Conservation (phyloP, 2,888 invertebrate species). For the Dynastes tityus region DNA sequence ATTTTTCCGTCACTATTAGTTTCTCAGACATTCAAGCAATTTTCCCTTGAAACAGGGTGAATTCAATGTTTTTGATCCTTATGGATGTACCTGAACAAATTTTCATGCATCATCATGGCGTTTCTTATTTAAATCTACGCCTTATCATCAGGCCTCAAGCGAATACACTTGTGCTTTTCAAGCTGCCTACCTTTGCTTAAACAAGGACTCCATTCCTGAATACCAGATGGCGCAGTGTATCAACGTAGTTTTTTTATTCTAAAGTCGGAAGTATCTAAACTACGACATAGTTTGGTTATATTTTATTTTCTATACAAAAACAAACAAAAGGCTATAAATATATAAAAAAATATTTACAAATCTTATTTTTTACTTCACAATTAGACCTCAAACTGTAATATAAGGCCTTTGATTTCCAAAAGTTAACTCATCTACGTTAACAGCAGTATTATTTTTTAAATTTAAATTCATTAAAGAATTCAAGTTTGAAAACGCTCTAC, state of each 20-base stretch:
- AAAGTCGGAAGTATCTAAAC: background rate
- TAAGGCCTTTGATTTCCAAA: conserved; percentile 44
- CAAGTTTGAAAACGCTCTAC: conserved; percentile 54
- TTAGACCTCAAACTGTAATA: background rate
- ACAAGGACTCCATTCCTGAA: background rate
- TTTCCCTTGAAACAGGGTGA: too few relatives aligned
- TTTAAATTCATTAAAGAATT: conserved; percentile 55
- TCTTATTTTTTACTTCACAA: background rate
- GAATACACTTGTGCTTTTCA: background rate
- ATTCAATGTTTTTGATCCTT: too few relatives aligned
- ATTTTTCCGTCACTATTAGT: too few relatives aligned
- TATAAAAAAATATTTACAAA: conserved; percentile 6
- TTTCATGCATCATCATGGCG: background rate
- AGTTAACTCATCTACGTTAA: conserved; percentile 16
- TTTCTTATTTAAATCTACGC: background rate
- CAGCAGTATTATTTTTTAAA: conserved; percentile 47
- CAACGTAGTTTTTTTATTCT: background rate
- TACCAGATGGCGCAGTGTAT: background rate
- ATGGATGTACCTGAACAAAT: background rate
- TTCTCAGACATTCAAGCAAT: too few relatives aligned
- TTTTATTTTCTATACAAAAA: background rate
- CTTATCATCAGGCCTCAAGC: background rate
- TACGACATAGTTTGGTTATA: background rate
- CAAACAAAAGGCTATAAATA: background rate
- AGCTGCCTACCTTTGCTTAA: background rate